Evolutionary conservation across 2,797 vertebrate genomes (phyloP).

Genomic region (Semotilus atromaculatus): DNA sequence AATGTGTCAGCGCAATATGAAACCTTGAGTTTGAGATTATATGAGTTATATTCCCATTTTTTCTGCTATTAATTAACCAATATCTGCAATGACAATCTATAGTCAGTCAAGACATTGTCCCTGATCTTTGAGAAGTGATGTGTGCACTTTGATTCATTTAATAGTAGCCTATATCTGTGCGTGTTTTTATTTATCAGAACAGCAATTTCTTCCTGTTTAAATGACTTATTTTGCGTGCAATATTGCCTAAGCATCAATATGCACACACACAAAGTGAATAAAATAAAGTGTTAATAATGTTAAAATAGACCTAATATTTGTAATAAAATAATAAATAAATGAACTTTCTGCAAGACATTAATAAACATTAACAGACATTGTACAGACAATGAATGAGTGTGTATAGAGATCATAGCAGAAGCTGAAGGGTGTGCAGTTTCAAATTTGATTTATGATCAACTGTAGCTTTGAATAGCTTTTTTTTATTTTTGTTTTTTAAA

Average conservation of each 20-base stretch:
- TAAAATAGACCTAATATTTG: background rate
- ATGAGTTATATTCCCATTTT: background rate
- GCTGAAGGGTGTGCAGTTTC: background rate
- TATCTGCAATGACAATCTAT: background rate
- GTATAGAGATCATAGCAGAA: background rate
- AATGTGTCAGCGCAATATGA: background rate
- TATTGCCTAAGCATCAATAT: background rate
- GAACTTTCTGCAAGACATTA: background rate
- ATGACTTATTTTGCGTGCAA: background rate
- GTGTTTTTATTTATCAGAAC: background rate
- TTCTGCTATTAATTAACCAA: background rate
- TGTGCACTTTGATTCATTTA: background rate
- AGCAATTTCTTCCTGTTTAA: background rate
- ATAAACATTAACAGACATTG: no score
- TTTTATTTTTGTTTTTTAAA: slow-evolving; percentile 11
- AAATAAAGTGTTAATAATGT: background rate
- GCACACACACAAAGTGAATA: background rate
- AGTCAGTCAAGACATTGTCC: background rate
- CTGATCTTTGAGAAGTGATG: background rate
- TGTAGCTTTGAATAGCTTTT: slow-evolving; percentile 10
- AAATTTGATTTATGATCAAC: slow-evolving; percentile 21
- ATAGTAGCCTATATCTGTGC: background rate
- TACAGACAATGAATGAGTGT: background rate
- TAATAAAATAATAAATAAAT: background rate
- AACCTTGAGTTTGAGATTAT: background rate